Evolutionary conservation across 2,797 vertebrate species (phyloP).

Genomic region (Leuciscus waleckii): DNA sequence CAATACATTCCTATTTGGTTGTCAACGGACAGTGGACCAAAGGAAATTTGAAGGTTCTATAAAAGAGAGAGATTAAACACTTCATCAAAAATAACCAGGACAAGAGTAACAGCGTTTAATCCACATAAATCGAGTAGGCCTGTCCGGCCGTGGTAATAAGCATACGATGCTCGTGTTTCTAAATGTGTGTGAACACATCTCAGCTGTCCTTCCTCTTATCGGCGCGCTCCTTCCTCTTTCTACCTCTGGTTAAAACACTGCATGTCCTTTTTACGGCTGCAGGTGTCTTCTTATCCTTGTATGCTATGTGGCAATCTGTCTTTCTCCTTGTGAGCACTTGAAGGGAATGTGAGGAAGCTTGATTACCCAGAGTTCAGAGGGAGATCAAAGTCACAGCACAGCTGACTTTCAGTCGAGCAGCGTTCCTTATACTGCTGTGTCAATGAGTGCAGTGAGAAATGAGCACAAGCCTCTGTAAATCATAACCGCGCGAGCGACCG

Average conservation of each 20-base stretch:
- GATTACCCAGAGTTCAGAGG: constrained; percentile 30
- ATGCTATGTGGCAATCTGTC: constrained; percentile 46
- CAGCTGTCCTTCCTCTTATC: constrained; percentile 35
- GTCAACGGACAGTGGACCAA: background rate
- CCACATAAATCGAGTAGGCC: constrained; percentile 22
- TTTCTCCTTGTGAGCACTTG: constrained; percentile 16
- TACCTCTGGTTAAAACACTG: constrained; percentile 16
- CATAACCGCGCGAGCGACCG: constrained; percentile 4
- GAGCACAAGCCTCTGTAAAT: constrained; percentile 23
- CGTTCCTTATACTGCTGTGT: constrained; percentile 7
- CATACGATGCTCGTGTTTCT: constrained; percentile 24
- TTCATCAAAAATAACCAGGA: constrained; percentile 13
- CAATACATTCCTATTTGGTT: constrained; percentile 4
- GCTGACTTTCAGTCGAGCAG: background rate
- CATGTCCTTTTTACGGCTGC: constrained; percentile 35
- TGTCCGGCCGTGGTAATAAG: background rate
- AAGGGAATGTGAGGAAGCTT: constrained; percentile 22
- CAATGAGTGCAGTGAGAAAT: constrained; percentile 19
- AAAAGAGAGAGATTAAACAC: constrained; percentile 16
- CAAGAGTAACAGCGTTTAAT: background rate
- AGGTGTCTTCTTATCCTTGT: constrained; percentile 44
- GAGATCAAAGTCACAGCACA: constrained; percentile 24
- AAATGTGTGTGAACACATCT: constrained; percentile 14
- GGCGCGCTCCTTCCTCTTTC: constrained; percentile 1
- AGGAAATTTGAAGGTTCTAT: constrained; percentile 16